Evolutionary conservation across 2,888 invertebrate species (phyloP).

Genomic region (Melinopterus prodromus): DNA sequence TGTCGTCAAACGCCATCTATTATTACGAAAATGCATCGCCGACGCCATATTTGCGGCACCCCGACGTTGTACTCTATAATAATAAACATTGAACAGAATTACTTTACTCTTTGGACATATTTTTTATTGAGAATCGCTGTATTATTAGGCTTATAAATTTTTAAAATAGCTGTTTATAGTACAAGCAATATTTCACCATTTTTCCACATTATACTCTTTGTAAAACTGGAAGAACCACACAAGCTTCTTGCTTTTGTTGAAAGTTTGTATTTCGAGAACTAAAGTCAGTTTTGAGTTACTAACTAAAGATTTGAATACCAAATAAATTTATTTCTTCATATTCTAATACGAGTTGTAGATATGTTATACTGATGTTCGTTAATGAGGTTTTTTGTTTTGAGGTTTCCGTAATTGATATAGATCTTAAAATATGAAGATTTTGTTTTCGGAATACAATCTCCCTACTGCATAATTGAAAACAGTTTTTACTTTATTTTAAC

Average conservation of each 20-base stretch:
- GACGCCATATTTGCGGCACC: not conserved
- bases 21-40: not conserved
- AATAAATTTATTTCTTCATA: slow-evolving; percentile 13
- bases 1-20: not conserved
- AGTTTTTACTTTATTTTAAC: not conserved
- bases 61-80: slow-evolving; percentile 20
- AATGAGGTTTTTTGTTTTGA: not conserved
- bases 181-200: slow-evolving; percentile 8
- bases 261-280: not conserved
- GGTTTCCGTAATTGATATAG: not conserved
- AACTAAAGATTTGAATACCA: not conserved
- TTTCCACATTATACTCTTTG: slow-evolving; percentile 29
- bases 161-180: slow-evolving; percentile 28
- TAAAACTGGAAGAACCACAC: slow-evolving; percentile 53
- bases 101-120: slow-evolving; percentile 37
- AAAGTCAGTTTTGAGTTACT: not conserved
- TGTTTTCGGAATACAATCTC: not conserved
- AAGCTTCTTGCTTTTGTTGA: slow-evolving; percentile 45
- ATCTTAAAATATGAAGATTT: slow-evolving; percentile 4
- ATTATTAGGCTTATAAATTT: slow-evolving; percentile 40
- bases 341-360: not conserved
- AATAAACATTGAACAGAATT: slow-evolving; percentile 12
- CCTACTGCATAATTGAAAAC: slow-evolving; percentile 15
- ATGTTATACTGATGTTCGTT: not conserved
- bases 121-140: slow-evolving; percentile 39